These are phyloP conservation scores for Saxidomus purpurata DNA, from an alignment of 1,140 invertebrate genomes.

Conservation along the genomic window DNA sequence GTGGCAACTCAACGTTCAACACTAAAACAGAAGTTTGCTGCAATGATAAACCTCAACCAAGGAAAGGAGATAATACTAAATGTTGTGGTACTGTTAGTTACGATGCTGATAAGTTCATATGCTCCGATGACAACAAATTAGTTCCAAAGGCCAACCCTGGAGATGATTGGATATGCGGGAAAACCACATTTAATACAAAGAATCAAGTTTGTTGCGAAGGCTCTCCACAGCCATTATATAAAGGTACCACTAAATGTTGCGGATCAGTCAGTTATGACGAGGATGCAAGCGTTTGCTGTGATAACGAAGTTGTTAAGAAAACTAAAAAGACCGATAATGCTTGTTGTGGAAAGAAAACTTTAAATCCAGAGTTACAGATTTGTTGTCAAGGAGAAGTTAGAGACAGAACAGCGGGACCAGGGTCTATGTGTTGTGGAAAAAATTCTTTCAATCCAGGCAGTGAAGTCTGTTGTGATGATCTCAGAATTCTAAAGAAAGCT, in stretches of 20 bases:
- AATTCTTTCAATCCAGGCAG: constrained; percentile 12
- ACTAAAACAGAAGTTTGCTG: constrained; percentile 61
- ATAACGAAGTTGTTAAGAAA: constrained; percentile 38
- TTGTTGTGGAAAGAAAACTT: constrained; percentile 58
- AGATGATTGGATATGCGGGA: constrained; percentile 59
- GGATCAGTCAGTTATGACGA: constrained; percentile 15
- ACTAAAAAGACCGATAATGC: constrained; percentile 50
- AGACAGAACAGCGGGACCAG: constrained; percentile 26
- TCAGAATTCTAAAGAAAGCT: constrained; percentile 39
- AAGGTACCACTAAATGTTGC: constrained; percentile 54
- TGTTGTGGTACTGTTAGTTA: constrained; percentile 60
- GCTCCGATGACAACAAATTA: constrained; percentile 48
- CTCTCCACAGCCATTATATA: constrained; percentile 42
- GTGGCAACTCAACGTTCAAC: constrained; percentile 56
- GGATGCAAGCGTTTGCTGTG: constrained; percentile 48
- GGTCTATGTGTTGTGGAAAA: constrained; percentile 48
- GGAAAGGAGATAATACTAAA: constrained; percentile 52
- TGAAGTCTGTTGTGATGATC: constrained; percentile 60
- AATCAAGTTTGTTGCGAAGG: constrained; percentile 56
- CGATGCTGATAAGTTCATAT: constrained; percentile 54
- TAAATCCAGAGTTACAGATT: constrained; percentile 55
- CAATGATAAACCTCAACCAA: constrained; percentile 53
- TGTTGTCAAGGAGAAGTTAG: constrained; percentile 44
- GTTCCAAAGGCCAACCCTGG: constrained; percentile 10
- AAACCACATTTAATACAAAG: constrained; percentile 62